A percentile compares a stretch with the other conserved stretches of the same genome.
Evolutionary conservation across 2,113 vertebrate species (phyloP).

Genomic region (Nannospalax galili): DNA sequence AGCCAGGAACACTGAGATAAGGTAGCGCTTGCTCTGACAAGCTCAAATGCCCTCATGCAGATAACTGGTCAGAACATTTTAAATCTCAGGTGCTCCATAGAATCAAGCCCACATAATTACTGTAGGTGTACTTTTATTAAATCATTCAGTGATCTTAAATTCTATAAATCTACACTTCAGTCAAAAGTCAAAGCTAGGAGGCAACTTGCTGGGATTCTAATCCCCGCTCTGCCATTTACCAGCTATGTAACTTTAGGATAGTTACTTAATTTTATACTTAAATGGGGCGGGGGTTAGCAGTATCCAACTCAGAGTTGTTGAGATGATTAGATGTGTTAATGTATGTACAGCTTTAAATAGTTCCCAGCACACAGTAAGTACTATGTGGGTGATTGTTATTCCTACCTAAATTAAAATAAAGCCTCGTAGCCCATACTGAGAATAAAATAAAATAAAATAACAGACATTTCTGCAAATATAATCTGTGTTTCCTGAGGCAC

Average conservation of each 20-base stretch:
- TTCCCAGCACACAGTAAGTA: neutral
- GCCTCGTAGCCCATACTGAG: neutral
- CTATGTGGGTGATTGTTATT: neutral
- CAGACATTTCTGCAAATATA: neutral
- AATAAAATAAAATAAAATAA: neutral
- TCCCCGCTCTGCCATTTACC: neutral
- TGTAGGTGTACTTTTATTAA: neutral
- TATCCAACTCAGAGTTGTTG: neutral
- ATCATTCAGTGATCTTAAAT: neutral
- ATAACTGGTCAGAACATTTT: slow-evolving; percentile 49
- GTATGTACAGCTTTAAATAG: slow-evolving; percentile 21
- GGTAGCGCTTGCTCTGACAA: neutral
- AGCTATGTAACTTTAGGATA: neutral
- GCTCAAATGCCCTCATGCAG: neutral
- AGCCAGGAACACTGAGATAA: slow-evolving; percentile 31
- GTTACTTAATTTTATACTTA: slow-evolving; percentile 7
- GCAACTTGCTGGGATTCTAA: neutral
- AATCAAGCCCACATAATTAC: neutral
- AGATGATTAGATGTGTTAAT: slow-evolving; percentile 14
- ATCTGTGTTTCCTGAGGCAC: neutral
- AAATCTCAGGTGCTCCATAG: neutral
- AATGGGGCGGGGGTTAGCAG: neutral
- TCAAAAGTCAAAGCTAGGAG: neutral
- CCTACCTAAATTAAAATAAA: slow-evolving; percentile 48
- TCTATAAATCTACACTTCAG: neutral